Percentiles rank a stretch among this genome's conserved stretches.
These are phyloP conservation scores for Cyanoderma ruficeps DNA, from an alignment of 2,113 vertebrate genomes.

Conservation along the genomic window DNA sequence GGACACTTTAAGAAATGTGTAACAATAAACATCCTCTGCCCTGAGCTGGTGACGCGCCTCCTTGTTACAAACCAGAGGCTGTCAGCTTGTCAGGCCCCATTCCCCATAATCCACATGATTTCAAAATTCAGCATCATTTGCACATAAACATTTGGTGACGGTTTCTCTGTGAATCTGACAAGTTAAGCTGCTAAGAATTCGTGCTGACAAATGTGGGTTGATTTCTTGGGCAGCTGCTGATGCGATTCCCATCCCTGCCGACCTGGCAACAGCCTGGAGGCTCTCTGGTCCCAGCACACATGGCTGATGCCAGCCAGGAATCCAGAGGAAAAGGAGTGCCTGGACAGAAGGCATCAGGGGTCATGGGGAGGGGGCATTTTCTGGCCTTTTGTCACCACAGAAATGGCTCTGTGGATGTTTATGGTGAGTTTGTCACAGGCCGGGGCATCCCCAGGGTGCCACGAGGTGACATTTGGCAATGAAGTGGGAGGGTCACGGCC, in stretches of 20 bases:
- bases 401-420: not conserved
- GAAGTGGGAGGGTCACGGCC: not conserved
- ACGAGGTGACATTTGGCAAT: constrained; percentile 18
- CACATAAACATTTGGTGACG: constrained; percentile 82
- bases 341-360: not conserved
- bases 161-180: constrained; percentile 83
- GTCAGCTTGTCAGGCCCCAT: constrained; percentile 84
- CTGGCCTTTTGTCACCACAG: not conserved
- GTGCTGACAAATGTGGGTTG: constrained; percentile 75
- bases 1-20: constrained; percentile 77
- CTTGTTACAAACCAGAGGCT: constrained; percentile 87
- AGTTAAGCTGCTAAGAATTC: constrained; percentile 84
- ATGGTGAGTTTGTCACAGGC: not conserved
- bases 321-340: not conserved
- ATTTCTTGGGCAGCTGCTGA: constrained; percentile 78
- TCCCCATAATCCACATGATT: constrained; percentile 84
- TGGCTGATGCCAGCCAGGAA: not conserved
- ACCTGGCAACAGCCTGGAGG: constrained; percentile 63
- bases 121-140: constrained; percentile 82
- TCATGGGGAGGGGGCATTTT: not conserved
- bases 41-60: constrained; percentile 75
- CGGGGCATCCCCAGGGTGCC: not conserved
- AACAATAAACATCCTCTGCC: constrained; percentile 83
- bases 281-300: not conserved
- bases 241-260: constrained; percentile 72